Conservation (phyloP, 2,888 invertebrate genomes). For the Dilophus febrilis region DNA sequence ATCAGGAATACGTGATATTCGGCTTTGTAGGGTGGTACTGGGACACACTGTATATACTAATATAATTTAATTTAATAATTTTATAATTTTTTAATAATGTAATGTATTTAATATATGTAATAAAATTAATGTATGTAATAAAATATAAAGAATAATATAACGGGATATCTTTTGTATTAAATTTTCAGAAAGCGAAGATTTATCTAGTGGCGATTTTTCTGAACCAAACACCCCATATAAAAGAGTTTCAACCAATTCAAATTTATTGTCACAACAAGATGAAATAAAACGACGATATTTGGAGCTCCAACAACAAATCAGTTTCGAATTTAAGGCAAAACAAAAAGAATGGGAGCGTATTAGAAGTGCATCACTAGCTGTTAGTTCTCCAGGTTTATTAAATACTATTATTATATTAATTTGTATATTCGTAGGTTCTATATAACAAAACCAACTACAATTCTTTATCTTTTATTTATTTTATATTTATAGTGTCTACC, state of each 20-base stretch:
- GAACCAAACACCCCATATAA: slow-evolving; percentile 28
- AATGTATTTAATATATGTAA: too few species aligned
- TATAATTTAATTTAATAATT: too few species aligned
- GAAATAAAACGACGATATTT: slow-evolving; percentile 58
- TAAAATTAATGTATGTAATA: too few species aligned
- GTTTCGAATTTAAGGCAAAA: slow-evolving; percentile 57
- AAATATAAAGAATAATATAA: too few species aligned
- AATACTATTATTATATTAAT: neutral
- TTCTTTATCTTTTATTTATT: too few species aligned
- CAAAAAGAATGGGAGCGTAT: slow-evolving; percentile 42
- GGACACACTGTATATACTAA: too few species aligned
- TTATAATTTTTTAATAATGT: too few species aligned
- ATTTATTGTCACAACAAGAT: slow-evolving; percentile 30
- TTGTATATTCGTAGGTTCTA: neutral
- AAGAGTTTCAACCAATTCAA: slow-evolving; percentile 18
- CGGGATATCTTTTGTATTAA: too few species aligned
- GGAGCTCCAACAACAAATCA: slow-evolving; percentile 52
- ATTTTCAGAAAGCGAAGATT: slow-evolving; percentile 27
- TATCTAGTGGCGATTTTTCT: slow-evolving; percentile 33
- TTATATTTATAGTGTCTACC: too few species aligned
- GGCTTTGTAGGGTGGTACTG: too few species aligned
- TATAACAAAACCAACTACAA: too few species aligned
- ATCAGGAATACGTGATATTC: too few species aligned
- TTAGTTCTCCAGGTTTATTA: slow-evolving; percentile 10
- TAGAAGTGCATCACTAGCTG: slow-evolving; percentile 18